These are phyloP conservation scores for Thinocorus orbignyianus DNA, from an alignment of 2,113 vertebrate genomes.

Conservation along the genomic window DNA sequence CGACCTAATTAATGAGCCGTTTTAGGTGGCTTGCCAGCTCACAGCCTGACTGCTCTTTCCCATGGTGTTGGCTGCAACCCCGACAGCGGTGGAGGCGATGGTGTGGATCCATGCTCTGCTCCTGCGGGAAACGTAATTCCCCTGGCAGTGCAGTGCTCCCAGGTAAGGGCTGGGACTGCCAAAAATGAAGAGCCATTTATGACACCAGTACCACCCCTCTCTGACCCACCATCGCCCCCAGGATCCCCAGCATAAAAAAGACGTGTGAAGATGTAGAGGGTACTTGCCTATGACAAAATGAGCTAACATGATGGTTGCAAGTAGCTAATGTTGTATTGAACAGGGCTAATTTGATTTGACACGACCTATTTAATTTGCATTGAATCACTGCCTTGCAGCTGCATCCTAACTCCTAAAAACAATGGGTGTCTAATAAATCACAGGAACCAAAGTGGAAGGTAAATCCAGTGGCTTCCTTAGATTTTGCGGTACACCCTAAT, in stretches of 20 bases:
- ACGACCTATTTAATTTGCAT: not conserved
- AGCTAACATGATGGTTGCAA: not conserved
- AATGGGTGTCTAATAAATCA: not conserved
- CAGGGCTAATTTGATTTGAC: not conserved
- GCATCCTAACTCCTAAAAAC: not conserved
- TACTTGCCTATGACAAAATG: not conserved
- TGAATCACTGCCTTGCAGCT: not conserved
- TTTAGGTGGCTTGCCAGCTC: not conserved
- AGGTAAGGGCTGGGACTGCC: not conserved
- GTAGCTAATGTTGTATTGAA: not conserved
- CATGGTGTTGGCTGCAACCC: not conserved
- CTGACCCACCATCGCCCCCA: no score
- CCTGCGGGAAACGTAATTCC: no score
- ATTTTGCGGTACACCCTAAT: not conserved
- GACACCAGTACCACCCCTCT: no score
- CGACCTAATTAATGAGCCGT: fast-evolving
- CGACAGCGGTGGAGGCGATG: fast-evolving
- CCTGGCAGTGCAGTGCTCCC: not conserved
- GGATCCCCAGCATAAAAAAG: not conserved
- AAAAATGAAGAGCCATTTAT: not conserved
- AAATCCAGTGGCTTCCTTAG: not conserved
- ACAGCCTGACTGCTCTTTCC: not conserved
- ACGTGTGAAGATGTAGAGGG: not conserved
- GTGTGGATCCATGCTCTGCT: not conserved
- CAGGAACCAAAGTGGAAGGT: not conserved